Evolutionary conservation across 2,888 invertebrate species (phyloP), one percentile per base, ranked within the genome.

Genomic region (Tillus elongatus): DNA sequence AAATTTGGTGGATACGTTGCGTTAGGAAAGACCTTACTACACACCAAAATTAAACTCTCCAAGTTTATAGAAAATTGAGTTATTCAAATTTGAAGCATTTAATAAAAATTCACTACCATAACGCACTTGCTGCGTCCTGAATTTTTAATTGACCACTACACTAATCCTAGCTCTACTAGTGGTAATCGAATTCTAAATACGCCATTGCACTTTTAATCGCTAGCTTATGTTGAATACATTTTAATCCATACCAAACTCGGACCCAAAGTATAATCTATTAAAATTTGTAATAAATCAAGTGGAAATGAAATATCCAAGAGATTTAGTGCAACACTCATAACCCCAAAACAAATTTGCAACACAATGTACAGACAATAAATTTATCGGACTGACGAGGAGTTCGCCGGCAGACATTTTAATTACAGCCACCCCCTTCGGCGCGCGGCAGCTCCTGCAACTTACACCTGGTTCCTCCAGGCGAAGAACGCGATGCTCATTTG

Each of bases 381-480:
- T 62, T 55, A 54, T 60, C 57, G 52, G 54, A 55, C 55, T 58
- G 58, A 58, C 58, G 55, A 59, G 56, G 54, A 57, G 53, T 54
- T 55, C 52, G 56, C 56, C 45, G 48, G 53, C 51, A 58, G 63
- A 64, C 63, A 59, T 63, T 64, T 64, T 64, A 63, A 64, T 64
- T 64, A 63, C 61, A 50, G 49, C 44, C 46, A 45, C 49, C 55
- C 55, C 53, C 50, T 47, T 48, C 43, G 47, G 46, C 45, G 50
- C 44, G 28, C 30, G 10, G 15, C 32, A 29, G n/a, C 37, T 41
- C 43, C 43, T 45, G 46, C 45, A 45, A 49, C 49, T 49, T 45
- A 47, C 55, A 56, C 53, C 56, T 54, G 53, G 46, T 51, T 49
- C 52, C 48, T 46, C 39, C 44, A 37, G 39, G 11, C 36, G n/a